Evolutionary conservation across 2,888 invertebrate genomes (phyloP).

Genomic region (Bedellia somnulentella): DNA sequence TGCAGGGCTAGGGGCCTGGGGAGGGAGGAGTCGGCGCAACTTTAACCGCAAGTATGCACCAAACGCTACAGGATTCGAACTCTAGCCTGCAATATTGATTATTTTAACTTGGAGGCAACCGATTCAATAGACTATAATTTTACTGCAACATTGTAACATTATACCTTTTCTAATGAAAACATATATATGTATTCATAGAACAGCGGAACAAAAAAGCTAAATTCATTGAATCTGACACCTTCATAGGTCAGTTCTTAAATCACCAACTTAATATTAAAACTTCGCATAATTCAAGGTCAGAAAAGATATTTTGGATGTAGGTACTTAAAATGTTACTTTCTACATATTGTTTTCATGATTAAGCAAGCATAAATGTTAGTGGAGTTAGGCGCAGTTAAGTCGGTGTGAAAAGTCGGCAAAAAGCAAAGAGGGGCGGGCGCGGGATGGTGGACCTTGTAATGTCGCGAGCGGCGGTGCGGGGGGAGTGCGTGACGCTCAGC

Average conservation of each 20-base stretch:
- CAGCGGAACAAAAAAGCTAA: not conserved
- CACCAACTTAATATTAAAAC: too few relatives aligned
- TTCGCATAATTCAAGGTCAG: too few relatives aligned
- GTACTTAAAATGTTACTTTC: too few relatives aligned
- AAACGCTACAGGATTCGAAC: constrained; percentile 37
- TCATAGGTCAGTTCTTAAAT: too few relatives aligned
- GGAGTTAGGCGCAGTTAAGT: too few relatives aligned
- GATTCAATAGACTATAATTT: constrained; percentile 7
- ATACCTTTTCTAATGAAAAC: too few relatives aligned
- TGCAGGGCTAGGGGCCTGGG: constrained; percentile 29
- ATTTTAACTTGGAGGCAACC: too few relatives aligned
- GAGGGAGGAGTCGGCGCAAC: constrained; percentile 29
- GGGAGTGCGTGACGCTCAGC: constrained; percentile 55
- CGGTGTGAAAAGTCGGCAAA: too few relatives aligned
- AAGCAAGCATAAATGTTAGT: too few relatives aligned
- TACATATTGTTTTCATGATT: too few relatives aligned
- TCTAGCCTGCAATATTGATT: constrained; percentile 47
- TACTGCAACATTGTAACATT: not conserved
- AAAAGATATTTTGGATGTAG: too few relatives aligned
- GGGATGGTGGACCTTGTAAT: constrained; percentile 62
- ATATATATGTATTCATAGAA: not conserved
- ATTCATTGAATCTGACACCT: too few relatives aligned
- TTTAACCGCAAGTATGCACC: constrained; percentile 48
- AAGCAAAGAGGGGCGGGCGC: constrained; percentile 19
- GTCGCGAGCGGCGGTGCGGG: constrained; percentile 37